Evolutionary conservation across 2,797 vertebrate species (phyloP).

Genomic region (Rhinogobio ventralis): DNA sequence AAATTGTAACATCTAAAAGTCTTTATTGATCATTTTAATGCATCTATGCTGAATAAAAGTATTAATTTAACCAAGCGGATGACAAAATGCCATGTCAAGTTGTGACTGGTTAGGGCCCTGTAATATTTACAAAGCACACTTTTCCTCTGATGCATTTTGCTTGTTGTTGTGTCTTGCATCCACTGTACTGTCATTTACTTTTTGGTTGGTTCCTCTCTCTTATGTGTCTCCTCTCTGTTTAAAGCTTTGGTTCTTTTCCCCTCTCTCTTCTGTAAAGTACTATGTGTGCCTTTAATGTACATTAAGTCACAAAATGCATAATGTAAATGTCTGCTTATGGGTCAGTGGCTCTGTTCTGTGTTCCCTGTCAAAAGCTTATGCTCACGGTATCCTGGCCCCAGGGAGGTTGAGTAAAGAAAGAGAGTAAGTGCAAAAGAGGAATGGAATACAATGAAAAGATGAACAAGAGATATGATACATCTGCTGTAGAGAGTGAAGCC

Average conservation of each 20-base stretch:
- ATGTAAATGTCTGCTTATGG: conserved; percentile 2
- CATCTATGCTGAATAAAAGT: not conserved
- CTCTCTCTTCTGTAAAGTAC: not conserved
- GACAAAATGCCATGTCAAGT: not conserved
- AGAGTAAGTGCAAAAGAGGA: conserved; percentile 19
- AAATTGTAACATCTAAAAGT: not conserved
- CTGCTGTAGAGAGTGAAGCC: conserved; percentile 15
- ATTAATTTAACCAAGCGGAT: not conserved
- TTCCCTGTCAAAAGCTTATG: conserved; percentile 39
- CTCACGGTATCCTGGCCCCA: conserved; percentile 15
- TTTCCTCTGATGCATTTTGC: not conserved
- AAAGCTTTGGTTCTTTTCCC: not conserved
- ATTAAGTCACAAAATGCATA: not conserved
- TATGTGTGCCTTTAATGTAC: not conserved
- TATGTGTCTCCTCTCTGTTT: not conserved
- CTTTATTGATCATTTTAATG: not conserved
- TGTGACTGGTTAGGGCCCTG: not conserved
- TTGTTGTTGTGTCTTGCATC: not conserved
- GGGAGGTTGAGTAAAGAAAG: conserved; percentile 4
- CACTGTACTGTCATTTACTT: not conserved
- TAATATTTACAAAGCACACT: not conserved
- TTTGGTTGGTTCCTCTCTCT: not conserved
- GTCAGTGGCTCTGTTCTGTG: not conserved
- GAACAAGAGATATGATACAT: conserved; percentile 29
- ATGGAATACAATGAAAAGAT: conserved; percentile 13